Conservation (phyloP, 2,888 invertebrate species). For the Lapara coniferarum region DNA sequence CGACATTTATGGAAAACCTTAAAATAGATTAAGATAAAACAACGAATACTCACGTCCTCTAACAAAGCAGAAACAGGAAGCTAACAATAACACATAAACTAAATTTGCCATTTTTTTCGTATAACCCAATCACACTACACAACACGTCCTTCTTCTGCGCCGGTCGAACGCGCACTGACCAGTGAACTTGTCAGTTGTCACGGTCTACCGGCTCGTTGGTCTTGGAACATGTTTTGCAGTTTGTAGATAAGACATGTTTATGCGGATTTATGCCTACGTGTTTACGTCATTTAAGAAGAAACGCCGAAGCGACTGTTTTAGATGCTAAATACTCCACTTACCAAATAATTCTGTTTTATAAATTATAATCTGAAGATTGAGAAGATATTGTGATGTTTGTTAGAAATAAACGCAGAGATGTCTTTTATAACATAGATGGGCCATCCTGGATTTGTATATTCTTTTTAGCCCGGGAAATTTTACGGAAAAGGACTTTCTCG, state of each 20-base stretch:
- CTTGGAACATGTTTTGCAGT: neutral
- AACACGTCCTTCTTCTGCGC: neutral
- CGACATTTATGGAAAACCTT: neutral
- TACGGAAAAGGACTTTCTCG: too few relatives aligned
- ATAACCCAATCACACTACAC: neutral
- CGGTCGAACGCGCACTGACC: slow-evolving; percentile 6
- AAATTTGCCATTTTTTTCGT: slow-evolving; percentile 9
- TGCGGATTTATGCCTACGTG: neutral
- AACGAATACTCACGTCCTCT: slow-evolving; percentile 9
- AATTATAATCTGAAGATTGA: too few relatives aligned
- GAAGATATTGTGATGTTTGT: too few relatives aligned
- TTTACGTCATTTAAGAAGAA: neutral
- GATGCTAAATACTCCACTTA: too few relatives aligned
- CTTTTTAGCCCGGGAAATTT: too few relatives aligned
- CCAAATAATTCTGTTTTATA: too few relatives aligned
- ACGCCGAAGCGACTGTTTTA: too few relatives aligned
- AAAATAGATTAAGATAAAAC: neutral
- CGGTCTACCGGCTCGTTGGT: neutral
- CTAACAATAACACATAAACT: slow-evolving; percentile 8
- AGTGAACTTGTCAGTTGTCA: neutral
- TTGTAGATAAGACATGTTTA: neutral
- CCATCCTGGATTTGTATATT: too few relatives aligned
- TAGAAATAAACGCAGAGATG: too few relatives aligned
- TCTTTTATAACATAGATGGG: too few relatives aligned
- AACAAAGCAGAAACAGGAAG: slow-evolving; percentile 6